Evolutionary conservation across 2,113 vertebrate species (phyloP).

Genomic region (Alethe castanea): DNA sequence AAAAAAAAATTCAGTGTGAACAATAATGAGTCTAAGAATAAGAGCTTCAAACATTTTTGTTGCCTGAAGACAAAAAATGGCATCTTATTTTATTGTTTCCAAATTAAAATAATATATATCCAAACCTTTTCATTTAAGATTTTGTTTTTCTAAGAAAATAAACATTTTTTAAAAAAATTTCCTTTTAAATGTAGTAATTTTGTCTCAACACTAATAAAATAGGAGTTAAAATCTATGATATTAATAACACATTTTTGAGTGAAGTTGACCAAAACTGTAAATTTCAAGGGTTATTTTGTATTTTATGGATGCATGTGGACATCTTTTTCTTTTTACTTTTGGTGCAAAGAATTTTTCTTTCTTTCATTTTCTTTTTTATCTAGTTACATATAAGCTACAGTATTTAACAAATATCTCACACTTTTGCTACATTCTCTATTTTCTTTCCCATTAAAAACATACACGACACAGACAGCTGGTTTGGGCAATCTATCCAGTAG

Average conservation of each 20-base stretch:
- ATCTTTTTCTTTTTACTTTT: background rate
- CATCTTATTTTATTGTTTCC: background rate
- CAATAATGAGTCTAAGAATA: background rate
- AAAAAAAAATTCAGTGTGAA: background rate
- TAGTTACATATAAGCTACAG: background rate
- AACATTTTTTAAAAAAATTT: background rate
- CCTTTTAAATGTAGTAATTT: background rate
- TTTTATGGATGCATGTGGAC: background rate
- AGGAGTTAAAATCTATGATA: background rate
- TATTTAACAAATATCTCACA: background rate
- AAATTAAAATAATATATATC: background rate
- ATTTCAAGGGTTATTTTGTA: background rate
- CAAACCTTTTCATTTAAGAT: background rate
- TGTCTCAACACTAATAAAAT: background rate
- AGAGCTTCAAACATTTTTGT: background rate
- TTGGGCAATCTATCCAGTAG: no score
- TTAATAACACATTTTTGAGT: background rate
- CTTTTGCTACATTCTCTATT: background rate
- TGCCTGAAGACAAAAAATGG: background rate
- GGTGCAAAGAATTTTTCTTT: background rate
- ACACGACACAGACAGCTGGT: background rate
- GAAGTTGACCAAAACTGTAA: background rate
- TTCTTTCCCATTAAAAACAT: background rate
- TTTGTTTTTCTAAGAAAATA: background rate
- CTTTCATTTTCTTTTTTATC: background rate